Evolutionary conservation across 1,140 invertebrate species (phyloP).

Genomic region (Calycopis cecrops): DNA sequence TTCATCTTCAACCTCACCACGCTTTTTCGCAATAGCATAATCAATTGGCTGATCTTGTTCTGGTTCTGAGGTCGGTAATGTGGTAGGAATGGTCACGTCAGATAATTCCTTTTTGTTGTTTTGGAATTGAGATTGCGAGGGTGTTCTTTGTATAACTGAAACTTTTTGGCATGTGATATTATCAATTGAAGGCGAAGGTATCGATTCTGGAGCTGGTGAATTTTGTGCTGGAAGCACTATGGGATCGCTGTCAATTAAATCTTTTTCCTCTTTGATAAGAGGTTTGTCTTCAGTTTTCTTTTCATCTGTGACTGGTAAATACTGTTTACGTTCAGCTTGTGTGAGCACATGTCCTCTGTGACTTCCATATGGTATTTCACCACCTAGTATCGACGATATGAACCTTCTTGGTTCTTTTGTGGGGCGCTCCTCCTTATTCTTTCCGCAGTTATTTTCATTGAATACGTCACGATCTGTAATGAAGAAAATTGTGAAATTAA

Average conservation of each 20-base stretch:
- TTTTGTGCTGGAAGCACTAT: constrained; percentile 68
- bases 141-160: constrained; percentile 89
- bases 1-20: constrained; percentile 79
- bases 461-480: constrained; percentile 72
- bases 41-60: constrained; percentile 91
- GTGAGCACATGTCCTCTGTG: constrained; percentile 82
- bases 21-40: constrained; percentile 88
- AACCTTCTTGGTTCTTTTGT: constrained; percentile 78
- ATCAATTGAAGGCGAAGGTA: constrained; percentile 64
- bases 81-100: constrained; percentile 68
- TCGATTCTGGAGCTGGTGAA: constrained; percentile 64
- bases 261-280: constrained; percentile 64
- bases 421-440: constrained; percentile 42
- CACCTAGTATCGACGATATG: constrained; percentile 85
- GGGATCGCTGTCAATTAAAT: constrained; percentile 53
- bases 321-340: constrained; percentile 86
- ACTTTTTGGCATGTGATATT: constrained; percentile 78
- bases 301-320: constrained; percentile 77
- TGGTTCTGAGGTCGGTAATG: constrained; percentile 71
- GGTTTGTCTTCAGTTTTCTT: constrained; percentile 65
- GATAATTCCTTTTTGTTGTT: constrained; percentile 73
- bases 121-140: constrained; percentile 75
- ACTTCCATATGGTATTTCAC: constrained; percentile 84
- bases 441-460: constrained; percentile 49
- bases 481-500: constrained; percentile 26